A percentile compares a stretch with the other conserved stretches of the same genome.
Conservation (phyloP, 2,888 invertebrate species). For the Pyrgus malvae region DNA sequence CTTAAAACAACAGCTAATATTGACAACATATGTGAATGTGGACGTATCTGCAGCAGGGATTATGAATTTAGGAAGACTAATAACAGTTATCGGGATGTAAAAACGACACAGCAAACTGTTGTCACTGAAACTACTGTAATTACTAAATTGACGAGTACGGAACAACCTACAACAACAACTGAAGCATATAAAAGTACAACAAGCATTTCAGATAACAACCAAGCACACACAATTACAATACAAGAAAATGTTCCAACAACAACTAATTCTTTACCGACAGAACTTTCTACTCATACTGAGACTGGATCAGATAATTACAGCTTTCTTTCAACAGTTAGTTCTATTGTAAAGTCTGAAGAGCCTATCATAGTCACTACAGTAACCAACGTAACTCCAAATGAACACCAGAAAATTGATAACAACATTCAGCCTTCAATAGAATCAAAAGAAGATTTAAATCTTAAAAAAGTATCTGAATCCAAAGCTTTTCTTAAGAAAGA, state of each 20-base stretch:
- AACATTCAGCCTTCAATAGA: conserved; percentile 51
- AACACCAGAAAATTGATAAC: conserved; percentile 52
- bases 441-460: conserved; percentile 55
- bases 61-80: conserved; percentile 61
- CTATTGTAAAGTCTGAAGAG: conserved; percentile 27
- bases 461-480: conserved; percentile 52
- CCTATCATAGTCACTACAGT: conserved; percentile 63
- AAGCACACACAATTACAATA: background rate
- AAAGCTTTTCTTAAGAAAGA: conserved; percentile 56
- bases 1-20: conserved; percentile 68
- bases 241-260: conserved; percentile 3
- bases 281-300: conserved; percentile 27
- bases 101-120: conserved; percentile 1
- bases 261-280: conserved; percentile 16
- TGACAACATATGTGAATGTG: conserved; percentile 80
- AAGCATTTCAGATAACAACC: no score
- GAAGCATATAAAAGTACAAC: conserved; percentile 17
- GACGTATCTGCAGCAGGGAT: conserved; percentile 72
- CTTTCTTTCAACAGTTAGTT: conserved; percentile 25
- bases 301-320: conserved; percentile 15
- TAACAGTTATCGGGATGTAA: background rate
- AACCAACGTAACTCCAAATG: conserved; percentile 40
- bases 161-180: conserved; percentile 27
- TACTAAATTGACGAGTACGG: conserved; percentile 25
- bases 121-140: background rate